phyloP scores from a whole-genome alignment of 2,888 invertebrate genomes.

The Danaus chrysippus region DNA sequence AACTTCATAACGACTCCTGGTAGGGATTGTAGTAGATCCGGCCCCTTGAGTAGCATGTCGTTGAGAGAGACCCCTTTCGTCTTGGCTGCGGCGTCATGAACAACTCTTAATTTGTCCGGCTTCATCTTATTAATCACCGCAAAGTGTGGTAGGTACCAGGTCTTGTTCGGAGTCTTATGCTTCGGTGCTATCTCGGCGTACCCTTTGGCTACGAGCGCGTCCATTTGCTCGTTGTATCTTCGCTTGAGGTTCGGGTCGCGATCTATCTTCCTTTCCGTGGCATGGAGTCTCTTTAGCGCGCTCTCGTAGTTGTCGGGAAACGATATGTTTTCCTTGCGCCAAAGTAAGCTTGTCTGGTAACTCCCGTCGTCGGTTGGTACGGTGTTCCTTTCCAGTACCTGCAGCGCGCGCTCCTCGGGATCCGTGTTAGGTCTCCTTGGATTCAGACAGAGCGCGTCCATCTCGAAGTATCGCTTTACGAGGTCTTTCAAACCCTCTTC shows the following conservation, averaged over 20 bases:
- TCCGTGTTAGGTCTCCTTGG: background rate
- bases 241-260: background rate
- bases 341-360: background rate
- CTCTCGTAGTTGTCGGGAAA: background rate
- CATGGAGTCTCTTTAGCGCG: background rate
- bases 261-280: background rate
- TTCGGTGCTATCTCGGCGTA: background rate
- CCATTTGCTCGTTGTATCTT: background rate
- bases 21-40: conserved; percentile 28
- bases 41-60: conserved; percentile 9
- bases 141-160: background rate
- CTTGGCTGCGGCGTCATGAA: conserved; percentile 7
- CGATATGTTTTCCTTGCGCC: background rate
- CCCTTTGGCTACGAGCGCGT: background rate
- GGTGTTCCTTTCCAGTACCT: background rate
- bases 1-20: conserved; percentile 29
- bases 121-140: background rate
- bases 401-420: background rate
- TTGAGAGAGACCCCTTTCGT: background rate
- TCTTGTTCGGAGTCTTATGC: background rate
- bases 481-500: background rate
- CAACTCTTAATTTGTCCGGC: background rate
- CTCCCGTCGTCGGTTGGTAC: too few relatives aligned
- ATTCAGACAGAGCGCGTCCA: background rate
- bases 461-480: background rate